Evolutionary conservation across 2,888 invertebrate genomes (phyloP), one percentile per base, ranked within the genome.

Genomic region (Pseudanteris insignis): DNA sequence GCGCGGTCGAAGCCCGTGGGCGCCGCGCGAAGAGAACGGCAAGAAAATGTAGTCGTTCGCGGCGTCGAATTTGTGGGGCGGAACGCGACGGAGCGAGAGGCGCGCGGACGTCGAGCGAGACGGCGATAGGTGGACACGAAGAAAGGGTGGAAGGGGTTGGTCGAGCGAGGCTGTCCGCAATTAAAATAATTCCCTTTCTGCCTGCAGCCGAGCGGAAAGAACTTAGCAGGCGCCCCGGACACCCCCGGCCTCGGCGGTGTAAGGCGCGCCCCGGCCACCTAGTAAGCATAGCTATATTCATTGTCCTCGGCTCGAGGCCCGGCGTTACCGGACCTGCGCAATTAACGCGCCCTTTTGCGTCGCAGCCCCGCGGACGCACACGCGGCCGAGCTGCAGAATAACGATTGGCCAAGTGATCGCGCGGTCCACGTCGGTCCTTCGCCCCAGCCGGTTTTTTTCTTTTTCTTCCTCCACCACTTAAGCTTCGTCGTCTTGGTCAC

Each of bases 181-280:
- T 80, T 80, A 80, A 80, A 80, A 80, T 80, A 80, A 80, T 80
- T 80, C 79, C 79, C 79, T 80, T 79, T 80, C 79, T 77, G 78
- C 70, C 73, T 75, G 77, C 79, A 79, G 77, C 78, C 79, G 73
- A 79, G 79, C 79, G 79, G 78, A 79, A 80, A 80, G 79, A 80
- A 79, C 76, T 79, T 79, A 77, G 74, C 76, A 75, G 63, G 77
- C 75, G 73, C 75, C 76, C 77, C 73, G 71, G 69, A 37, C 40
- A 43, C 43, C 57, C 48, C 58, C 43, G 43, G 7, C 21, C 37
- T 38, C 44, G 46, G 33, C 33, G 58, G 50, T 46, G 51, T 51
- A 59, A 51, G 58, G 58, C 30, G 50, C 29, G 34, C 51, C 58
- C 37, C 43, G 54, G 50, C 26, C 8, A 62, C 63, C 71, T 70